Conservation (phyloP, 2,888 invertebrate genomes). For the Gasteruption jaculator region DNA sequence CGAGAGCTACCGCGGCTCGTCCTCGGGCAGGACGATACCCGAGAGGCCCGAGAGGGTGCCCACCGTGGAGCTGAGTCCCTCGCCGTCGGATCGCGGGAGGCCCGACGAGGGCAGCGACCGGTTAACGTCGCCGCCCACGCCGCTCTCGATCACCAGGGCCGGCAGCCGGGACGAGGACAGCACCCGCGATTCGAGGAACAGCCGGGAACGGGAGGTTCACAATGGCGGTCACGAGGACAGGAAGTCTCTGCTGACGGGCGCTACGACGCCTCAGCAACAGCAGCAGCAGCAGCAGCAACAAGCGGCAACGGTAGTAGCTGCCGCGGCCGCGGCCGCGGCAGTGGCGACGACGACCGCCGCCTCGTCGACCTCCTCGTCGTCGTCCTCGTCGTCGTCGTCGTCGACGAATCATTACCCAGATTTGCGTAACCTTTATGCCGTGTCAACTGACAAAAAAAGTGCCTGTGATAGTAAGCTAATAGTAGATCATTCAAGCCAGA, state of each 20-base stretch:
- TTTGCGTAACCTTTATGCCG: constrained; percentile 48
- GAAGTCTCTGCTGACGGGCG: constrained; percentile 30
- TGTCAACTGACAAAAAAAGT: constrained; percentile 53
- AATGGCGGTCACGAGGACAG: constrained; percentile 39
- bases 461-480: constrained; percentile 55
- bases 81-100: constrained; percentile 42
- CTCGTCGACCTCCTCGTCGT: no score
- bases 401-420: constrained; percentile 47
- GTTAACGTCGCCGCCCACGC: constrained; percentile 44
- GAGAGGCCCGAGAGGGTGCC: constrained; percentile 46
- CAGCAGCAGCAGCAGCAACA: constrained; percentile 22
- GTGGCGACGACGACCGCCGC: no score
- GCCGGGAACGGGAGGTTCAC: constrained; percentile 43
- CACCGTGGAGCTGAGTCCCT: constrained; percentile 48
- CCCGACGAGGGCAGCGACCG: constrained; percentile 45
- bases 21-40: constrained; percentile 31
- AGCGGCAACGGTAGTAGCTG: constrained; percentile 19
- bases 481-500: constrained; percentile 52
- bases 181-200: constrained; percentile 39
- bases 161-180: constrained; percentile 43
- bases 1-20: constrained; percentile 48
- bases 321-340: no score
- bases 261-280: constrained; percentile 26
- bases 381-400: no score
- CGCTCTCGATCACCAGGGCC: constrained; percentile 38